Evolutionary conservation across 1,140 invertebrate species (phyloP), one percentile per base, ranked within the genome.

Genomic region (Zaprionus africanus): DNA sequence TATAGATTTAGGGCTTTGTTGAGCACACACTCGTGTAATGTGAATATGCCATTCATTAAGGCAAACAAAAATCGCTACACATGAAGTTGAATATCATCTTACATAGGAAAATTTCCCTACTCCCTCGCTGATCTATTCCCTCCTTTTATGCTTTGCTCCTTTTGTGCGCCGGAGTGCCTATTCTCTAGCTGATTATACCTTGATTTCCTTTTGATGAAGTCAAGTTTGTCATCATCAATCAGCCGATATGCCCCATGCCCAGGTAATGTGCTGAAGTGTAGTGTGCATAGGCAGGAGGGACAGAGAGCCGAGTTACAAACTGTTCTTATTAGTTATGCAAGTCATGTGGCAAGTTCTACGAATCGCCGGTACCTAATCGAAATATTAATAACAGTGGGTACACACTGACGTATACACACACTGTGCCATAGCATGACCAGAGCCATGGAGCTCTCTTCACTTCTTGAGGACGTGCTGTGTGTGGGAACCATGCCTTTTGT

Each of bases 301-400:
- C n/a, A 2, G 41, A n/a, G n/a, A n/a, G 15, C n/a, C 76, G 74
- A 79, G 79, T 82, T 76, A 86, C 82, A 84, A 88, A 84, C 76
- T 83, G 66, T 63, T 79, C 64, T 66, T 68, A 90, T 90, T 85
- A 75, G 79, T 75, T 84, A 90, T 90, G 86, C 85, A 86, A 90
- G 85, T 90, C 85, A 85, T 90, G 85, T 75, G 73, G 72, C 79
- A 75, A 74, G 59, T 90, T 90, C 85, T 90, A 77, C 86, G 85
- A 90, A 90, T 90, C 86, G 85, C 81, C 82, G 73, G 68, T 80
- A 90, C 85, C 86, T 82, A 90, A 90, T 90, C 85, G 86, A 90
- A 90, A 90, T 90, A 90, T 90, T 90, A 90, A 90, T 90, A 90
- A 90, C 86, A 90, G 79, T 46, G 41, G 41, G 41, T 46, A 76